Evolutionary conservation across 2,888 invertebrate species (phyloP), one percentile per base, ranked within the genome.

Genomic region (Syrphus vitripennis): DNA sequence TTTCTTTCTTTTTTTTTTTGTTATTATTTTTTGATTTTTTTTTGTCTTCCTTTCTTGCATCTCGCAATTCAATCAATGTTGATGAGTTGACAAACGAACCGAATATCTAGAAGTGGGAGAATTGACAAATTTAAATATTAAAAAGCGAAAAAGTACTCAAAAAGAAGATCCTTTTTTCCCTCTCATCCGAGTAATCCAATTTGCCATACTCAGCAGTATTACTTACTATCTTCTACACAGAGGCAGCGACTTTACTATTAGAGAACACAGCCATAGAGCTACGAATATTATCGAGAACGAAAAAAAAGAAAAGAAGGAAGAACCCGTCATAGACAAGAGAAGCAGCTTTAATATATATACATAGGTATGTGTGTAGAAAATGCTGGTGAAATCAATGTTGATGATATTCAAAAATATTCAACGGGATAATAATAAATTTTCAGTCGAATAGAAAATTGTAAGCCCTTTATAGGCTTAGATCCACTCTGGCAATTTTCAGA

Each of bases 381-480:
- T 21, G 21, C 14, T 50, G 12, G 10, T 42, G 6, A 40, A 45
- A 65, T 42, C 45, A 45, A 14, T 19, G 87, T 82, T 87, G 84
- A 84, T 88, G 86, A 86, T 86, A 86, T 87, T 87, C 77, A 80
- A 87, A 80, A 87, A 87, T 83, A 87, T 80, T 83, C 75, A 70
- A 50, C 72, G 65, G 87, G 87, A 87, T 87, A 78, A 87, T 87
- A 87, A 83, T 87, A 87, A 82, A 87, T 87, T 87, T 67, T 71
- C 75, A 87, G 83, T 76, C 75, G 59, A 79, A 90, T 90, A 90
- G 91, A 91, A 91, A 90, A 91, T 91, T 90, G 88, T 91, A 90
- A 91, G 91, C 91, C 90, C 90, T 91, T 91, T 90, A 90, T 91
- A 89, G 90, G 91, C 91, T 91, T 90, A 91, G 76, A 76, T 84